Evolutionary conservation across 2,113 vertebrate species (phyloP).

Genomic region (Sclerurus mexicanus): DNA sequence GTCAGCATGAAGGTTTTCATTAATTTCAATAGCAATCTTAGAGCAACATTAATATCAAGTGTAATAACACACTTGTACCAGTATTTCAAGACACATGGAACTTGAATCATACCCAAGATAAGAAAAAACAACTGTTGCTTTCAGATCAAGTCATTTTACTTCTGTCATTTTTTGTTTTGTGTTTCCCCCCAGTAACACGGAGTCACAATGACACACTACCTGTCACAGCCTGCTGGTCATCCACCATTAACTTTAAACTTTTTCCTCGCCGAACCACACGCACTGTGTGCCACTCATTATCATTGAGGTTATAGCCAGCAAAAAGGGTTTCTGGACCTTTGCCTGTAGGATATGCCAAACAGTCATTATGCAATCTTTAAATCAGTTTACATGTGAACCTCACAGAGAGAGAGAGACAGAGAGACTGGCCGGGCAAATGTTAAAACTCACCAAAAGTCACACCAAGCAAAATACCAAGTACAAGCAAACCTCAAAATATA

Average conservation of each 20-base stretch:
- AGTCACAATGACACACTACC: conserved; percentile 66
- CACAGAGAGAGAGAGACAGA: conserved; percentile 72
- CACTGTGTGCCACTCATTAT: conserved; percentile 99
- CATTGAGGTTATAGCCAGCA: conserved; percentile 99
- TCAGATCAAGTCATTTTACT: not conserved
- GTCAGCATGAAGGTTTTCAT: not conserved
- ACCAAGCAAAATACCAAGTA: conserved; percentile 63
- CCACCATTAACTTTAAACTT: conserved; percentile 94
- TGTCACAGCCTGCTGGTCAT: conserved; percentile 90
- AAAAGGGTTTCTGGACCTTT: conserved; percentile 99
- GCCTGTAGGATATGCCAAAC: conserved; percentile 98
- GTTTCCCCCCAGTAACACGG: not conserved
- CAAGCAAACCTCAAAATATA: conserved; percentile 47
- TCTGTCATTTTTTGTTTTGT: not conserved
- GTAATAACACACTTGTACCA: not conserved
- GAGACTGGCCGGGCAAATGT: conserved; percentile 63
- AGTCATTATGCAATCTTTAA: conserved; percentile 83
- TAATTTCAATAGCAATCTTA: not conserved
- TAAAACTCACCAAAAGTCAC: conserved; percentile 65
- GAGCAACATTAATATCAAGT: not conserved
- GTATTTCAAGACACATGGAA: not conserved
- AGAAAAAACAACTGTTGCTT: not conserved
- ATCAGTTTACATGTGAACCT: conserved; percentile 74
- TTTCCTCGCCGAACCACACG: conserved; percentile 97
- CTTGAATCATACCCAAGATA: not conserved